Evolutionary conservation across 2,888 invertebrate genomes (phyloP).

Genomic region (Noctuana brunneofusca): DNA sequence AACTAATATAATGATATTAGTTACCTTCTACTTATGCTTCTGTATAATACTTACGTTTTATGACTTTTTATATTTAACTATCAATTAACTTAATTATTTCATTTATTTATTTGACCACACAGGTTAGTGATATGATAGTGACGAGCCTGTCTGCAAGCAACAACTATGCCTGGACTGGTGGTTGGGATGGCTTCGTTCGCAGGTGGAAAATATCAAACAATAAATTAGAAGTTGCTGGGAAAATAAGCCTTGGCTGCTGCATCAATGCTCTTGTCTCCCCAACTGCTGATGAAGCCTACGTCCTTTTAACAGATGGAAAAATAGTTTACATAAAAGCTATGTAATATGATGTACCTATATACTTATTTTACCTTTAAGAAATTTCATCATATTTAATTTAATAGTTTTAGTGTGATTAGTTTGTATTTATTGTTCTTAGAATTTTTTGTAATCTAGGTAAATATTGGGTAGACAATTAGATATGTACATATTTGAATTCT

Average conservation of each 20-base stretch:
- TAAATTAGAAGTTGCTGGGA: slow-evolving; percentile 61
- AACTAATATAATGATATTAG: too few relatives aligned
- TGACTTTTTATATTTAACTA: background rate
- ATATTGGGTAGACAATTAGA: too few relatives aligned
- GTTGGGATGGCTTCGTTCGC: slow-evolving; percentile 80
- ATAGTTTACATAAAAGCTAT: slow-evolving; percentile 50
- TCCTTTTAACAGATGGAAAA: slow-evolving; percentile 58
- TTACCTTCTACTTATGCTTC: too few relatives aligned
- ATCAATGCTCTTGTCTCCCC: slow-evolving; percentile 62
- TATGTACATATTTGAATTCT: too few relatives aligned
- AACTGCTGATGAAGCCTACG: slow-evolving; percentile 52
- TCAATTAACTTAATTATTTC: background rate
- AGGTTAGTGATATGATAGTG: slow-evolving; percentile 78
- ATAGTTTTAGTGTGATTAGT: too few relatives aligned
- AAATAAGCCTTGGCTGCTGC: slow-evolving; percentile 64
- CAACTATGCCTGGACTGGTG: slow-evolving; percentile 79
- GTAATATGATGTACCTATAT: too few relatives aligned
- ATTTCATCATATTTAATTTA: background rate
- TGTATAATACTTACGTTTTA: too few relatives aligned
- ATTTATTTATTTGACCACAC: slow-evolving; percentile 12
- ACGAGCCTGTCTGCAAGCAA: slow-evolving; percentile 72
- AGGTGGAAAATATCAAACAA: slow-evolving; percentile 65
- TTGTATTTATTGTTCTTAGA: too few relatives aligned
- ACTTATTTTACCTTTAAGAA: too few relatives aligned
- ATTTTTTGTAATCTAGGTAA: too few relatives aligned